These are phyloP conservation scores for Heliothis subflexa DNA, from an alignment of 1,140 invertebrate species.

Conservation along the genomic window DNA sequence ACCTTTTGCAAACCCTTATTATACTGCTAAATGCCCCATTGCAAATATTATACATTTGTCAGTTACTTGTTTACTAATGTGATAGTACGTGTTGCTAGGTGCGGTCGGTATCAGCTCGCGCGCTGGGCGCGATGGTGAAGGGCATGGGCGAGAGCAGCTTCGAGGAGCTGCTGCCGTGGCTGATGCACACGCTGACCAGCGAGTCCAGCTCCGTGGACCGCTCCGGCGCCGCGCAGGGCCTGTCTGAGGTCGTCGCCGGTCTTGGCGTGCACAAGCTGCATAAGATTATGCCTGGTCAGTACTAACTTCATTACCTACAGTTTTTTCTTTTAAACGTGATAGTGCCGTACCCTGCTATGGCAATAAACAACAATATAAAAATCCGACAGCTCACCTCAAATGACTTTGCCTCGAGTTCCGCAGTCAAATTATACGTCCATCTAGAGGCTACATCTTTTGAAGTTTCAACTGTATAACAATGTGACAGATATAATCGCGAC, in stretches of 20 bases:
- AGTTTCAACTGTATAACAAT: no score
- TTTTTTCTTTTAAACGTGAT: not conserved
- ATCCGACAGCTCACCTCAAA: no score
- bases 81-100: conserved; percentile 84
- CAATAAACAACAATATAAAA: no score
- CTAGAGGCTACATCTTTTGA: no score
- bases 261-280: conserved; percentile 98
- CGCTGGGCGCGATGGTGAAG: conserved; percentile 98
- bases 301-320: not conserved
- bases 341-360: no score
- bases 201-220: conserved; percentile 98
- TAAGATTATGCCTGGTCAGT: conserved; percentile 95
- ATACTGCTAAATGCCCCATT: not conserved
- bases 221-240: conserved; percentile 99
- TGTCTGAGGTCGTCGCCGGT: conserved; percentile 97
- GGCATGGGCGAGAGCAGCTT: conserved; percentile 98
- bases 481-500: conserved; percentile 96
- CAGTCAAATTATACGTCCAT: no score
- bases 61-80: not conserved
- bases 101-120: conserved; percentile 96
- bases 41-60: not conserved
- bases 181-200: conserved; percentile 99
- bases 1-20: not conserved
- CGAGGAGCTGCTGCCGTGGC: conserved; percentile 98
- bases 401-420: no score